Evolutionary conservation across 2,113 vertebrate genomes (phyloP).

Genomic region (Neolamprologus tretocephalus): DNA sequence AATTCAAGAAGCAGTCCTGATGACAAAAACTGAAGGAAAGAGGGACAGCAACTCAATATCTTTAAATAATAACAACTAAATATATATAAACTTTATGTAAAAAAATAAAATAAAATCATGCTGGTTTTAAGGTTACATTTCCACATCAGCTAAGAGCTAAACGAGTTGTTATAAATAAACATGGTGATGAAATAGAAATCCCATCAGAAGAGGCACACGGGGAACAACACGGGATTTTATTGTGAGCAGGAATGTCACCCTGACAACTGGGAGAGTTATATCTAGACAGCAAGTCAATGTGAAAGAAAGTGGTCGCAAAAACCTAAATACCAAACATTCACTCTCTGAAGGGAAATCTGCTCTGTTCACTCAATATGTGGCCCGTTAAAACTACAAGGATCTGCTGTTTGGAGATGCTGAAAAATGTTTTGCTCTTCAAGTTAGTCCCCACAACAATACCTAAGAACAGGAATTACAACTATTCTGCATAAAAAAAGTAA

Average conservation of each 20-base stretch:
- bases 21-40: not conserved
- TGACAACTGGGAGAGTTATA: constrained; percentile 54
- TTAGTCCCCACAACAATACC: not conserved
- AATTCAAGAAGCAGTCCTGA: not conserved
- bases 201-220: not conserved
- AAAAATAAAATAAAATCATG: not conserved
- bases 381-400: not conserved
- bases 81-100: not conserved
- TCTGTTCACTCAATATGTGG: not conserved
- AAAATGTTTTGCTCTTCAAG: not conserved
- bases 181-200: not conserved
- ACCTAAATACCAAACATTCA: constrained; percentile 4
- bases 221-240: not conserved
- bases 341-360: not conserved
- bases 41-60: not conserved
- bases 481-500: not conserved
- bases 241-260: constrained; percentile 30
- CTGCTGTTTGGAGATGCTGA: not conserved
- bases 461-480: not conserved
- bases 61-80: not conserved
- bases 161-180: fast-evolving
- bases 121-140: not conserved
- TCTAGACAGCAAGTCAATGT: constrained; percentile 3
- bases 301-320: constrained; percentile 43
- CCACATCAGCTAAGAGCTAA: not conserved